These are phyloP conservation scores for Aegotheles bennettii DNA, from an alignment of 2,113 vertebrate species.

Conservation along the genomic window DNA sequence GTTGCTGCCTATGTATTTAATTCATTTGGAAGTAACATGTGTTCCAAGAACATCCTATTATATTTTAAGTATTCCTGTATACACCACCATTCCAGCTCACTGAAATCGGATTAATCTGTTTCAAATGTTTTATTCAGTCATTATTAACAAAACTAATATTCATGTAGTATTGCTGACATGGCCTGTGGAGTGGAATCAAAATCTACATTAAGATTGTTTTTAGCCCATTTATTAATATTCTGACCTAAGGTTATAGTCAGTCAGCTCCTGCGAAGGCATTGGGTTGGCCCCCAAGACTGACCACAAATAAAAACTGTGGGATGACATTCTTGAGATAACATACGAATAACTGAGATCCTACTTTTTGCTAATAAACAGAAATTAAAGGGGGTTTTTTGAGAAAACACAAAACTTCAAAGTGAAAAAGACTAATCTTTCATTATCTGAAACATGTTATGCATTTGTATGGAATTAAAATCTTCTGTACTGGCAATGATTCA, in stretches of 20 bases:
- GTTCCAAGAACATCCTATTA: neutral
- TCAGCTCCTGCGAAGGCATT: neutral
- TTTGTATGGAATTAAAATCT: neutral
- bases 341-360: neutral
- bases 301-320: neutral
- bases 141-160: neutral
- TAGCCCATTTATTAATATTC: neutral
- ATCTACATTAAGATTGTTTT: neutral
- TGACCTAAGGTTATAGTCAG: neutral
- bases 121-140: neutral
- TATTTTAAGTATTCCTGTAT: neutral
- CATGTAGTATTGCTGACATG: neutral
- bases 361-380: neutral
- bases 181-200: neutral
- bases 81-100: neutral
- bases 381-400: accelerated
- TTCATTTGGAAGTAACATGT: neutral
- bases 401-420: neutral
- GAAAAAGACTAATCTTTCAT: neutral
- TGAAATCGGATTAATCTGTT: neutral
- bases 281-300: neutral
- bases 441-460: accelerated
- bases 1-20: neutral
- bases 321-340: neutral
- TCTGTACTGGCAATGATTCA: neutral